phyloP scores from a whole-genome alignment of 2,888 invertebrate genomes.

The Pheosia gnoma region DNA sequence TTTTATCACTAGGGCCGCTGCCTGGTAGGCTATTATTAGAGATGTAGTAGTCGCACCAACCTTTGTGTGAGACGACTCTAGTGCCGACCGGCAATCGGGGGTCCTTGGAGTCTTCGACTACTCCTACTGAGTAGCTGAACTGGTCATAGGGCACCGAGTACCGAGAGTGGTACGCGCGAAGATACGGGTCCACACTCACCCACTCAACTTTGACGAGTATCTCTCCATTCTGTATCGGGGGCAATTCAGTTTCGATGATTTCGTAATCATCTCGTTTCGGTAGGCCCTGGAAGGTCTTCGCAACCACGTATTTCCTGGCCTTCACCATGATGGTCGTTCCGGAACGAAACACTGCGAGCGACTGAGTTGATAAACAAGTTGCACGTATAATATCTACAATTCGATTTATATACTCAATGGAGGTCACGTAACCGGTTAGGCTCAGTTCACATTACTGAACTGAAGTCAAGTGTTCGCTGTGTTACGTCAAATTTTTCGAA shows the following conservation, averaged over 20 bases:
- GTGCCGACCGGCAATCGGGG: conserved; percentile 84
- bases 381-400: background rate
- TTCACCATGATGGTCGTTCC: conserved; percentile 62
- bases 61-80: conserved; percentile 81
- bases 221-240: conserved; percentile 56
- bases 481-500: too few species aligned
- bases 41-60: conserved; percentile 43
- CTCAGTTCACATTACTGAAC: background rate
- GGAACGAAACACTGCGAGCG: conserved; percentile 6
- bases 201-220: conserved; percentile 53
- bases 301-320: conserved; percentile 75
- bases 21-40: conserved; percentile 31
- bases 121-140: conserved; percentile 51
- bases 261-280: conserved; percentile 84
- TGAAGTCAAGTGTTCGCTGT: background rate
- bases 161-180: conserved; percentile 38
- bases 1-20: conserved; percentile 19
- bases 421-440: background rate
- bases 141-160: conserved; percentile 52
- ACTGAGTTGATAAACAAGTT: conserved; percentile 15
- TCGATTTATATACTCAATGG: background rate
- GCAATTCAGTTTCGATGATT: conserved; percentile 83
- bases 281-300: conserved; percentile 78
- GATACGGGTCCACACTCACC: conserved; percentile 57
- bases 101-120: conserved; percentile 85